A percentile compares a stretch with the other conserved stretches of the same genome.
Conservation (phyloP, 35 echinoderm and acorn worm genomes). For the Apostichopus parvimensis region DNA sequence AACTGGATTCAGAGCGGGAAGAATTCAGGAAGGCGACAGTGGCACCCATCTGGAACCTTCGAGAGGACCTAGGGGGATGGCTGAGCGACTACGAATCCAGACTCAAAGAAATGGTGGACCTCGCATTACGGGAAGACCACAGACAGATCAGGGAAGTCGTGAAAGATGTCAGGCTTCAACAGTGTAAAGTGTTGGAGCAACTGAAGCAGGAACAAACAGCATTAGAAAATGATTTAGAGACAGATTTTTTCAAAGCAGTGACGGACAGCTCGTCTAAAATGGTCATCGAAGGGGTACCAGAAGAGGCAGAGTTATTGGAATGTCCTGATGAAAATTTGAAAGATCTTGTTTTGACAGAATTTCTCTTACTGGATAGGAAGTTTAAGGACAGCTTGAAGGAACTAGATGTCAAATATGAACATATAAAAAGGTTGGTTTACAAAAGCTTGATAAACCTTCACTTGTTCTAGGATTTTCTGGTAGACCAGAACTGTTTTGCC, state of each 20-base stretch:
- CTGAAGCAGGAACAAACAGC: slow-evolving; percentile 63
- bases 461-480: too few species aligned
- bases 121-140: slow-evolving; percentile 25
- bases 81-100: slow-evolving; percentile 29
- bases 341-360: slow-evolving; percentile 71
- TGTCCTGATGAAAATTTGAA: slow-evolving; percentile 76
- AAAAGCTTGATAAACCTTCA: too few species aligned
- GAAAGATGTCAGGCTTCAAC: slow-evolving; percentile 67
- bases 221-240: slow-evolving; percentile 75
- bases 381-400: slow-evolving; percentile 73
- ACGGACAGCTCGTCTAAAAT: slow-evolving; percentile 57
- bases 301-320: slow-evolving; percentile 72
- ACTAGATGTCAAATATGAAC: slow-evolving; percentile 75
- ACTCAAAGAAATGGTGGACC: slow-evolving; percentile 4
- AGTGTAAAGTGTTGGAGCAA: slow-evolving; percentile 60
- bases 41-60: slow-evolving; percentile 80
- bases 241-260: slow-evolving; percentile 36
- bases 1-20: slow-evolving; percentile 51
- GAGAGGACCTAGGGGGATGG: slow-evolving; percentile 70
- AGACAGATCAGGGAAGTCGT: background rate
- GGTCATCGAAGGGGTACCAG: slow-evolving; percentile 85
- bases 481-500: too few species aligned
- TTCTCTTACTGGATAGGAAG: slow-evolving; percentile 75
- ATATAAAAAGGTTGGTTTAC: slow-evolving; percentile 61
- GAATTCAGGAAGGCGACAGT: slow-evolving; percentile 69